Percentiles rank a stretch among this genome's conserved stretches.
phyloP scores from a whole-genome alignment of 2,113 vertebrate species.

The Neotragus moschatus region DNA sequence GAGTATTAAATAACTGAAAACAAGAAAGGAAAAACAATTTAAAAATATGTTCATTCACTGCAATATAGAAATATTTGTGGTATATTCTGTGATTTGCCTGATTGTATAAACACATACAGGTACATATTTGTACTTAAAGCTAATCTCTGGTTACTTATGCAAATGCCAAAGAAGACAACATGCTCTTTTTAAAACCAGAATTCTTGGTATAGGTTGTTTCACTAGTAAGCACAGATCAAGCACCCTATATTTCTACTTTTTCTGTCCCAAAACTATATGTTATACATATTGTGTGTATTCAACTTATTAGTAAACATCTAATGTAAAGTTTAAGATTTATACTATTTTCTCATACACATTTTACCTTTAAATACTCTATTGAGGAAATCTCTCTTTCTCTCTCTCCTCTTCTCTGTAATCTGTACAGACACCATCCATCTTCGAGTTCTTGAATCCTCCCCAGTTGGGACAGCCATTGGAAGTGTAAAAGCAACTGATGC shows the following conservation, averaged over 20 bases:
- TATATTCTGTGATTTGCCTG: neutral
- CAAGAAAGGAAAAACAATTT: neutral
- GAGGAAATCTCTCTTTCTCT: neutral
- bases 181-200: neutral
- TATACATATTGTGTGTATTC: neutral
- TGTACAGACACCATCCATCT: constrained; percentile 83
- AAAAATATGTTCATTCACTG: neutral
- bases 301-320: neutral
- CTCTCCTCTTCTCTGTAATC: constrained; percentile 40
- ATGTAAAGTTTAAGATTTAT: neutral
- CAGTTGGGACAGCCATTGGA: constrained; percentile 82
- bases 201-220: neutral
- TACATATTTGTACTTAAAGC: neutral
- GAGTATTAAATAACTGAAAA: neutral
- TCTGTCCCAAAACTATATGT: neutral
- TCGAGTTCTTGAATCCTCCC: constrained; percentile 82
- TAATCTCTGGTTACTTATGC: neutral
- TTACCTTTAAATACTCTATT: neutral
- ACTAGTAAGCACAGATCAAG: neutral
- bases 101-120: neutral
- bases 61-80: neutral
- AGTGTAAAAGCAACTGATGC: constrained; percentile 86
- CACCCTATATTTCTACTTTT: neutral
- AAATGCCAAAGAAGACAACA: neutral
- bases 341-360: neutral